Evolutionary conservation across 2,888 invertebrate genomes (phyloP), one percentile per base, ranked within the genome.

Genomic region (Lamellibrachia columna): DNA sequence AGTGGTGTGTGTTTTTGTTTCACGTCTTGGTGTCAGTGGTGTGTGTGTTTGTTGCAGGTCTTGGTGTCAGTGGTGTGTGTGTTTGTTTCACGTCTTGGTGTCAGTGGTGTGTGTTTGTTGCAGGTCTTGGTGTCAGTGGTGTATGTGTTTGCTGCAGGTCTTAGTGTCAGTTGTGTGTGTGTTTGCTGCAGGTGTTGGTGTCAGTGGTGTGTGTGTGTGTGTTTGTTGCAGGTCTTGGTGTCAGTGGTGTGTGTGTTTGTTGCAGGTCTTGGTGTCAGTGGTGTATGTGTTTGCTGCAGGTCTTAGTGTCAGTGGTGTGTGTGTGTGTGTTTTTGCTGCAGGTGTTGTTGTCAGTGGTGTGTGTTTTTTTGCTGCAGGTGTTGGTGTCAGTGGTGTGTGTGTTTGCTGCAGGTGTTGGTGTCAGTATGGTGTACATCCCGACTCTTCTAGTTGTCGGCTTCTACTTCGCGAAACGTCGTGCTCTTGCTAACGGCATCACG

Each of bases 391-490:
- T 93, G 97, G 99, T 97, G 98, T 99, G 94, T 99, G 99, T 97
- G 98, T 99, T 52, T 28, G 2, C 60, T 91, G 28, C 97, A 98
- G 98, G 99, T 93, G 98, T 98, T 94, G 99, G 99, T 2, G 98
- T 98, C 95, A 98, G 99, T 93, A 97, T 99, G 97, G 98, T 99
- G 94, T 99, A 99, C 97, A 98, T 99, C 94, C 99, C 99, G 0
- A 98, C 99, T 2, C 98, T 99, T 75, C 98, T 99, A 95, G 98
- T 98, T 6, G 98, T 99, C 91, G 99, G 99, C 40, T 99, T 98
- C 97, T 99, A 99, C 97, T 99, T 99, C 96, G 99, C 99, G 96
- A 98, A 98, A 96, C 98, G 98, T 98, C 97, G 99, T 92, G 99
- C 99, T 0, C 97, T 99, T 93, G 99, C 99, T 0, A 99, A 99